Percentiles rank a stretch among this genome's conserved stretches.
Conservation (phyloP, 2,888 invertebrate genomes). For the Cosmopolites sordidus region DNA sequence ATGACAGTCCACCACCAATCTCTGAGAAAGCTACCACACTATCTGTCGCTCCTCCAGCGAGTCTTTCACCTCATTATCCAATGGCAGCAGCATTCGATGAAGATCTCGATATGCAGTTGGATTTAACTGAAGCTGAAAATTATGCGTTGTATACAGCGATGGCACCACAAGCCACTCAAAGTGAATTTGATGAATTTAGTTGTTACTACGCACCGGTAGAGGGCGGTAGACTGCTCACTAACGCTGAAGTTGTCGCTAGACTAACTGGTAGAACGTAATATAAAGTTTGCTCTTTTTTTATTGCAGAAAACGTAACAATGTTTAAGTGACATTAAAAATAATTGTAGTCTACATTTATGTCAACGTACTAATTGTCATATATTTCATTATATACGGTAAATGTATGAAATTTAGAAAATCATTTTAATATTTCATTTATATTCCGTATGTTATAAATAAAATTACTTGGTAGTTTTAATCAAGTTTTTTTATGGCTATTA, state of each 20-base stretch:
- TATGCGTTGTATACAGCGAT: slow-evolving; percentile 83
- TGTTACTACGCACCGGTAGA: slow-evolving; percentile 84
- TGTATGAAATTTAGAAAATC: no score
- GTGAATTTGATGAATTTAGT: slow-evolving; percentile 84
- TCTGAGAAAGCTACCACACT: neutral
- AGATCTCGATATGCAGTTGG: slow-evolving; percentile 51
- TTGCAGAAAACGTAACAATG: no score
- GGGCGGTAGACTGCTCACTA: slow-evolving; percentile 62
- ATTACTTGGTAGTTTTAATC: no score
- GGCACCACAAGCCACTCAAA: slow-evolving; percentile 80
- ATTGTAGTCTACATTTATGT: no score
- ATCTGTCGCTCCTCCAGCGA: neutral
- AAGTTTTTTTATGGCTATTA: no score
- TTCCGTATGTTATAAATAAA: no score
- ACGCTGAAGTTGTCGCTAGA: slow-evolving; percentile 36
- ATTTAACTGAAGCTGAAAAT: slow-evolving; percentile 82
- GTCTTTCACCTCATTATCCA: slow-evolving; percentile 4
- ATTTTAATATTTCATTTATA: no score
- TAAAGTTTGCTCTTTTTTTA: neutral
- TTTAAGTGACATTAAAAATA: no score
- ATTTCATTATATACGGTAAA: no score
- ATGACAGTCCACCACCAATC: slow-evolving; percentile 44
- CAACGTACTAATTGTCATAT: no score
- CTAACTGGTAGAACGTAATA: slow-evolving; percentile 33
- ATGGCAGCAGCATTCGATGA: slow-evolving; percentile 30